phyloP scores from a whole-genome alignment of 2,888 invertebrate genomes.

The Protula sp. region DNA sequence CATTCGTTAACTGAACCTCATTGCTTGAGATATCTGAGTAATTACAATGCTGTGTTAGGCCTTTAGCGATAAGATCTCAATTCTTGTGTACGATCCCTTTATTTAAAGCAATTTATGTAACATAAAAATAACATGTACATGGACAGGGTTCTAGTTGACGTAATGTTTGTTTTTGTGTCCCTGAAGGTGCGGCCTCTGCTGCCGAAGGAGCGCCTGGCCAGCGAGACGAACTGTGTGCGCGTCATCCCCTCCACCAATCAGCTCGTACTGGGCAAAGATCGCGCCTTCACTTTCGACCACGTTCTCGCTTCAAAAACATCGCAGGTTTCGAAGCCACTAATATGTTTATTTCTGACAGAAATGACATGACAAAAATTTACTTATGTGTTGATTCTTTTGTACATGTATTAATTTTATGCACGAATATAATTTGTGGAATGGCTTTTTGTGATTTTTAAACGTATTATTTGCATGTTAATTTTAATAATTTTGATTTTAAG shows the following conservation, averaged over 20 bases:
- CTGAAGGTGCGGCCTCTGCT: conserved; percentile 44
- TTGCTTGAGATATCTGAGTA: too few species aligned
- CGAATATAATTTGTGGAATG: too few species aligned
- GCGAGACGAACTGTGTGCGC: conserved; percentile 48
- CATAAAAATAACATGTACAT: too few species aligned
- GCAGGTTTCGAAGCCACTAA: conserved; percentile 61
- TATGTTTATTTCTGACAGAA: background rate
- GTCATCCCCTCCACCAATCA: conserved; percentile 43
- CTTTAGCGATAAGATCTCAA: too few species aligned
- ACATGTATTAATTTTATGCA: background rate
- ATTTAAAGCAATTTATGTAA: too few species aligned
- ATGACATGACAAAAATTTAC: background rate
- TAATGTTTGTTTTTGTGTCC: background rate
- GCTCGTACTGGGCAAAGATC: conserved; percentile 64
- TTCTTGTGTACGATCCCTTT: too few species aligned
- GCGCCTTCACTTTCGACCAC: conserved; percentile 79
- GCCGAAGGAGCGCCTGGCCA: conserved; percentile 47
- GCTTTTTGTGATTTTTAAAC: too few species aligned
- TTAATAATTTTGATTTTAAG: too few species aligned
- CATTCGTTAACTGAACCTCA: too few species aligned
- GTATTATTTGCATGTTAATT: too few species aligned
- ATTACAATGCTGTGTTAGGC: too few species aligned
- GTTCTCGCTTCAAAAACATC: conserved; percentile 67
- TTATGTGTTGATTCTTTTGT: background rate
- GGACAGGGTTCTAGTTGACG: background rate